Percentiles rank a stretch among this genome's conserved stretches.
Conservation (phyloP, 2,113 vertebrate genomes). For the Polypterus bichir region DNA sequence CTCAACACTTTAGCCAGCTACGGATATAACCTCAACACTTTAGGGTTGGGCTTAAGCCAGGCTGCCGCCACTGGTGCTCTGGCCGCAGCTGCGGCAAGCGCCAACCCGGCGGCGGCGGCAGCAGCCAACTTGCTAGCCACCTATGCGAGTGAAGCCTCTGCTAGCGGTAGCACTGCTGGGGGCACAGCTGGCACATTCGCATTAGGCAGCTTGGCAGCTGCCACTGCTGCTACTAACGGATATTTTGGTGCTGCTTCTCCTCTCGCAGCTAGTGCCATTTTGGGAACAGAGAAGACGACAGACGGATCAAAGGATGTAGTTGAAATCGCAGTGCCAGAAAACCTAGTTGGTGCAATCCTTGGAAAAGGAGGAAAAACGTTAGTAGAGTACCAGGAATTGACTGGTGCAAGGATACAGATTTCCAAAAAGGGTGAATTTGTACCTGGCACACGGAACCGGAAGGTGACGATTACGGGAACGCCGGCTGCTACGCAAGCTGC, state of each 20-base stretch:
- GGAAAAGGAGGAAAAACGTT: conserved; percentile 79
- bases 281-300: conserved; percentile 74
- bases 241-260: conserved; percentile 77
- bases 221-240: conserved; percentile 76
- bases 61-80: conserved; percentile 71
- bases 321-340: conserved; percentile 78
- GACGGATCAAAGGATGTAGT: conserved; percentile 81
- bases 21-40: conserved; percentile 75
- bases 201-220: conserved; percentile 76
- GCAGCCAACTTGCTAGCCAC: conserved; percentile 70
- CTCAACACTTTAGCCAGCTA: conserved; percentile 79
- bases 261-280: conserved; percentile 74
- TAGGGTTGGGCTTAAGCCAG: conserved; percentile 74
- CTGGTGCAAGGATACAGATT: conserved; percentile 82
- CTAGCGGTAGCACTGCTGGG: conserved; percentile 62
- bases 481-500: conserved; percentile 75
- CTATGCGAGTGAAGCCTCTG: conserved; percentile 76
- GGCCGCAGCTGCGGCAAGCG: conserved; percentile 74
- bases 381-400: conserved; percentile 82
- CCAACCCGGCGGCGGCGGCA: conserved; percentile 74
- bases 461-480: conserved; percentile 80
- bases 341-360: conserved; percentile 77
- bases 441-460: conserved; percentile 77
- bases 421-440: conserved; percentile 81
- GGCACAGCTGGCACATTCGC: conserved; percentile 72